phyloP scores from a whole-genome alignment of 1,140 invertebrate species.

The Phthorimaea operculella region DNA sequence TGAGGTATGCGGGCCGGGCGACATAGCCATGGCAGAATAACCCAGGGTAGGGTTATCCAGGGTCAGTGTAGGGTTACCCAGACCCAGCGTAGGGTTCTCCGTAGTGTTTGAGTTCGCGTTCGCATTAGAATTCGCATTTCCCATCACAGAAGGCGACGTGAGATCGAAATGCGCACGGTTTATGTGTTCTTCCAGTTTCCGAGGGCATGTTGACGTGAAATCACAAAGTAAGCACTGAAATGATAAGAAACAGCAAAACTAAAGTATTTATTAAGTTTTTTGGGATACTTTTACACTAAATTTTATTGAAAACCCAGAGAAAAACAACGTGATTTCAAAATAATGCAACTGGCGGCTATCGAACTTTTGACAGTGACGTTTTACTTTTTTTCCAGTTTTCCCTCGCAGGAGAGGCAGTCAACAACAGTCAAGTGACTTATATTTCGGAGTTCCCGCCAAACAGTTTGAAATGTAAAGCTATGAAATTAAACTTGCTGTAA shows the following conservation, averaged over 20 bases:
- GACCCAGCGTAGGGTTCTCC: constrained; percentile 42
- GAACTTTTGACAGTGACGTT: constrained; percentile 1
- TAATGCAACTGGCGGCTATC: background rate
- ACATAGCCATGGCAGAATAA: constrained; percentile 52
- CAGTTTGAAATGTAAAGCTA: no score
- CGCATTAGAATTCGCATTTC: constrained; percentile 47
- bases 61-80: constrained; percentile 43
- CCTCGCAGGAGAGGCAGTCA: no score
- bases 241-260: constrained; percentile 5
- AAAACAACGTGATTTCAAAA: background rate
- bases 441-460: no score
- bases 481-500: no score
- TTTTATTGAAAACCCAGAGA: background rate
- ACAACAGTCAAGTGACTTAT: no score
- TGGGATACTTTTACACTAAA: background rate
- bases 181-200: constrained; percentile 84
- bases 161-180: constrained; percentile 88
- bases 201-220: constrained; percentile 78
- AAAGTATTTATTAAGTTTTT: background rate
- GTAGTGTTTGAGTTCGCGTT: constrained; percentile 30
- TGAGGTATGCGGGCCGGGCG: constrained; percentile 49
- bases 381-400: background rate
- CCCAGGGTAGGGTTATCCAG: constrained; percentile 41
- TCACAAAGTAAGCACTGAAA: constrained; percentile 83
- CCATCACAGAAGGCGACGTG: constrained; percentile 70